Conservation (phyloP, 1,140 invertebrate species). For the Penaeus vannamei region DNA sequence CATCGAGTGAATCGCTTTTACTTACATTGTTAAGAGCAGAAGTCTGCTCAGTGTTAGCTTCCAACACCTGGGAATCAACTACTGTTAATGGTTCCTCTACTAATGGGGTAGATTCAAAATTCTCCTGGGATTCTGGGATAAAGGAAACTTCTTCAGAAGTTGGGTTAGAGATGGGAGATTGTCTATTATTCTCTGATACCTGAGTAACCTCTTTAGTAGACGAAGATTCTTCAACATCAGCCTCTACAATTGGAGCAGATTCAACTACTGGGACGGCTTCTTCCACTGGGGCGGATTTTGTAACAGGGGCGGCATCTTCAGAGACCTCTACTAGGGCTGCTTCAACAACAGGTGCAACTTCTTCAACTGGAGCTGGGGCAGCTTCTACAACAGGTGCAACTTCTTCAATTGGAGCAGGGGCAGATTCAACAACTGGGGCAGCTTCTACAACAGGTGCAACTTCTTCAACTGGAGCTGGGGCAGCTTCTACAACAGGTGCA, state of each 20-base stretch:
- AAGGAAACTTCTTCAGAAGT: constrained; percentile 24
- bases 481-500: constrained; percentile 27
- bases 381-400: constrained; percentile 11
- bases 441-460: constrained; percentile 9
- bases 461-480: constrained; percentile 22
- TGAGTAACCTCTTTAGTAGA: constrained; percentile 14
- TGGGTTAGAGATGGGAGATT: constrained; percentile 38
- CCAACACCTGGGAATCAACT: constrained; percentile 32
- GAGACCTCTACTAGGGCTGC: constrained; percentile 7
- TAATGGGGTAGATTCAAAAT: constrained; percentile 16
- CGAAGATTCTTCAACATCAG: constrained; percentile 16
- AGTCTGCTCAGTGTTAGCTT: constrained; percentile 3
- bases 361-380: background rate
- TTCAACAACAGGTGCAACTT: background rate
- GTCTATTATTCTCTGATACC: constrained; percentile 41
- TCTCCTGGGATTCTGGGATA: constrained; percentile 2
- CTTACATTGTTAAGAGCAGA: background rate
- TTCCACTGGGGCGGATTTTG: too few relatives aligned
- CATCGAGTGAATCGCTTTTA: too few relatives aligned
- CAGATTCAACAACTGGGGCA: constrained; percentile 14
- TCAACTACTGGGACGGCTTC: constrained; percentile 2
- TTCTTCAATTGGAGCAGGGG: constrained; percentile 10
- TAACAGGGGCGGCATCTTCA: constrained; percentile 14
- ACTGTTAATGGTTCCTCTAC: constrained; percentile 51
- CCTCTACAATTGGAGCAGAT: constrained; percentile 27